A percentile compares a stretch with the other conserved stretches of the same genome.
phyloP scores from a whole-genome alignment of 2,888 invertebrate species.

The Drosophila kanekoi region DNA sequence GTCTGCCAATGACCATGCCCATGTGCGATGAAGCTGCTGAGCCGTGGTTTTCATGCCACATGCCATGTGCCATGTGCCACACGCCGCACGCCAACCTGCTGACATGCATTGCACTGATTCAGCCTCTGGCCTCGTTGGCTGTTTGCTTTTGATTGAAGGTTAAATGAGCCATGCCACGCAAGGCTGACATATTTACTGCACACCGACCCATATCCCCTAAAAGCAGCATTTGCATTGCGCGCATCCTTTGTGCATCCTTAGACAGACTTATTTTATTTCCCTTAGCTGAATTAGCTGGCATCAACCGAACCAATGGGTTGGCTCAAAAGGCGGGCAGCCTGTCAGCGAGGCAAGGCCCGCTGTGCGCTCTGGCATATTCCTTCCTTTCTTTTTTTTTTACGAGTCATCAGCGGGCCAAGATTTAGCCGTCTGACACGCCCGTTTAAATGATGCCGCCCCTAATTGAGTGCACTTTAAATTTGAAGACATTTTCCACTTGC shows the following conservation, averaged over 20 bases:
- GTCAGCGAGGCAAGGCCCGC: conserved; percentile 8
- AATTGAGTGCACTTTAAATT: conserved; percentile 64
- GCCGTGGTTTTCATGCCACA: conserved; percentile 24
- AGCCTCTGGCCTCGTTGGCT: conserved; percentile 40
- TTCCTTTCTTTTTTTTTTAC: conserved; percentile 40
- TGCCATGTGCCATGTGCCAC: conserved; percentile 7
- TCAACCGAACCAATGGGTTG: conserved; percentile 49
- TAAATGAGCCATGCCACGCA: conserved; percentile 71
- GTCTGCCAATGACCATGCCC: conserved; percentile 65
- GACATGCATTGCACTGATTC: conserved; percentile 51
- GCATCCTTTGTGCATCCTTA: conserved; percentile 62
- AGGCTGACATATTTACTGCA: conserved; percentile 28
- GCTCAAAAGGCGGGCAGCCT: conserved; percentile 3
- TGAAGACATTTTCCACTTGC: conserved; percentile 24
- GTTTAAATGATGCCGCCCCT: conserved; percentile 36
- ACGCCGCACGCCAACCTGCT: neutral
- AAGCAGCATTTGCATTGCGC: conserved; percentile 43
- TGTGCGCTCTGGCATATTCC: conserved; percentile 18
- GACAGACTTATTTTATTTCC: conserved; percentile 74
- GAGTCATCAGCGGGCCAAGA: conserved; percentile 33
- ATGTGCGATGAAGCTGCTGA: conserved; percentile 20
- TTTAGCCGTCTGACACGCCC: conserved; percentile 41
- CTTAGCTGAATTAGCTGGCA: conserved; percentile 71
- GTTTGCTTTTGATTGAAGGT: conserved; percentile 79
- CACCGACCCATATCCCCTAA: conserved; percentile 11